A percentile compares a stretch with the other conserved stretches of the same genome.
phyloP scores from a whole-genome alignment of 2,888 invertebrate genomes.

The Drosophila testacea region DNA sequence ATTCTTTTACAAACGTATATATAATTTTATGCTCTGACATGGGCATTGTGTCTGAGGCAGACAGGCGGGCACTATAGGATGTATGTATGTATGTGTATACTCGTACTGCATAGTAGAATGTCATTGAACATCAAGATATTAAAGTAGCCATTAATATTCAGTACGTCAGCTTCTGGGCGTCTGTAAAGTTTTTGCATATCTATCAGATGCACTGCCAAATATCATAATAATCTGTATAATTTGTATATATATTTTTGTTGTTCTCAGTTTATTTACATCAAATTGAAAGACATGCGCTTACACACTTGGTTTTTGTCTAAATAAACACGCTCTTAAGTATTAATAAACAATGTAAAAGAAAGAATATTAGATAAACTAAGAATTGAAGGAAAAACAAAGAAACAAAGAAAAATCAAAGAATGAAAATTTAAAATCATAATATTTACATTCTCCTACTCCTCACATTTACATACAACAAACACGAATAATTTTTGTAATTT shows the following conservation, averaged over 20 bases:
- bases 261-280: constrained; percentile 18
- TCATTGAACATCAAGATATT: constrained; percentile 77
- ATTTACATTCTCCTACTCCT: constrained; percentile 24
- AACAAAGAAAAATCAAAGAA: constrained; percentile 25
- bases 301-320: constrained; percentile 66
- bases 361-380: constrained; percentile 21
- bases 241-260: constrained; percentile 16
- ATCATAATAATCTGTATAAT: not conserved
- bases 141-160: constrained; percentile 56
- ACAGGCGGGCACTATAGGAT: constrained; percentile 48
- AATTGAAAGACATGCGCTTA: constrained; percentile 58
- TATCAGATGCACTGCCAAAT: constrained; percentile 20
- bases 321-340: constrained; percentile 70
- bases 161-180: constrained; percentile 27
- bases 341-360: constrained; percentile 56
- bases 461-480: constrained; percentile 51
- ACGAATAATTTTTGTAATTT: constrained; percentile 66
- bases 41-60: constrained; percentile 45
- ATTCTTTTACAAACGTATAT: constrained; percentile 33
- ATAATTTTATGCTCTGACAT: constrained; percentile 32
- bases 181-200: constrained; percentile 33
- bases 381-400: constrained; percentile 25
- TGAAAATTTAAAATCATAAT: constrained; percentile 26
- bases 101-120: constrained; percentile 36
- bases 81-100: not conserved